Base-by-base conservation (phyloP, 2,797 vertebrate genomes). In the Microctenopoma steveboyesi region DNA sequence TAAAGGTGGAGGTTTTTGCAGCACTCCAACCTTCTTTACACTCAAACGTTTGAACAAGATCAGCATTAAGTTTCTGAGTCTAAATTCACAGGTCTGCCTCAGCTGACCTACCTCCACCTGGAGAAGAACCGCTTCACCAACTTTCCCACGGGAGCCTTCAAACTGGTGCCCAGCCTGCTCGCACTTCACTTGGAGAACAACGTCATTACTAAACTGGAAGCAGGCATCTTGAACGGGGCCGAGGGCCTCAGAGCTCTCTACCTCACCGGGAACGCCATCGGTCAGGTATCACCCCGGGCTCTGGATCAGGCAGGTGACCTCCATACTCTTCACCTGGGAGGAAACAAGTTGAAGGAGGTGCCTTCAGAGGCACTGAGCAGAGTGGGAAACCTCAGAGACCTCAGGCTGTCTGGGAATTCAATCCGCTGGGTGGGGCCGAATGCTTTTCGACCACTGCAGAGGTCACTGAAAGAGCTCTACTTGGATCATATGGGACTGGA, bases 111-210 rank as follows among this genome's bases (percentile, higher is more conserved):
- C 88, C 95, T 98, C 0, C 92, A 98, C 83, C 89, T 99, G 85
- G 97, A 97, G 83, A 95, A 81, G 79, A 99, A 98, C 1, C 78
- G 78, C 76, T 96, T 99, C 77, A 82, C 80, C 7, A 69, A 0
- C n/a, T 91, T 99, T 66, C 96, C 96, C 0, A 84, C 69, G 14
- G 91, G 79, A 0, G 85, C 92, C 47, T 96, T 99, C 89, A 89
- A 27, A 10, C 82, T 95, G 50, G 88, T 98, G 42, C 95, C 96
- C 49, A 88, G 91, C 69, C 94, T 99, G 50, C 92, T 97, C 73
- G 92, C 95, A 2, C 94, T 99, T 39, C 96, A 97, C 78, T 69
- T 99, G 84, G 95, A 97, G 90, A 88, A 94, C 88, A 98, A 99
- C 0, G 13, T 86, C 14, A 92, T 99, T 6, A 0, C 68, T 47